These are phyloP conservation scores for Baccha elongata DNA, from an alignment of 2,888 invertebrate genomes.

Conservation along the genomic window DNA sequence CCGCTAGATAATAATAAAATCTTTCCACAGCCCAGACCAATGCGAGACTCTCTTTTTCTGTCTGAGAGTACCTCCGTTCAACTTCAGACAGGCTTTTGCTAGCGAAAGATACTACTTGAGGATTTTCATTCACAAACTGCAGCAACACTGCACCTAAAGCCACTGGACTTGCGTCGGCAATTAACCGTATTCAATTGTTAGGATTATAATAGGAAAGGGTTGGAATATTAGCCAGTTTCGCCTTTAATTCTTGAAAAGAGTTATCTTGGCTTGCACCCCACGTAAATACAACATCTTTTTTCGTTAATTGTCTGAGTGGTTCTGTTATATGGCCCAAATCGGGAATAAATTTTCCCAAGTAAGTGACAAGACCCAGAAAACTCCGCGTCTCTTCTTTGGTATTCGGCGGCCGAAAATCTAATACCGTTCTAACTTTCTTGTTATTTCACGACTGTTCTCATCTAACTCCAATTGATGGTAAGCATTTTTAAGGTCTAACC, in stretches of 20 bases:
- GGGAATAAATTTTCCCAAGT: constrained; percentile 65
- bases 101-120: constrained; percentile 57
- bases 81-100: constrained; percentile 53
- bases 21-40: constrained; percentile 21
- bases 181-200: constrained; percentile 18
- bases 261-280: constrained; percentile 52
- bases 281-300: constrained; percentile 53
- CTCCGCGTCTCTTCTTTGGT: constrained; percentile 59
- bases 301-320: constrained; percentile 39
- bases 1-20: constrained; percentile 62
- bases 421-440: constrained; percentile 41
- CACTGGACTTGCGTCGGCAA: constrained; percentile 34
- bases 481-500: constrained; percentile 77
- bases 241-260: constrained; percentile 40
- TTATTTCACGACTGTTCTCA: neutral
- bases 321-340: constrained; percentile 60
- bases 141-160: constrained; percentile 26
- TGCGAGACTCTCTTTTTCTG: constrained; percentile 38
- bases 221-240: constrained; percentile 8
- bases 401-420: constrained; percentile 46
- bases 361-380: constrained; percentile 60
- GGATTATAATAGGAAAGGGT: constrained; percentile 29
- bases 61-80: constrained; percentile 39
- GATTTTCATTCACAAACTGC: constrained; percentile 19
- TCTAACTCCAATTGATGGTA: constrained; percentile 74